phyloP scores from a whole-genome alignment of 2,113 vertebrate genomes.

The Labeo catla region DNA sequence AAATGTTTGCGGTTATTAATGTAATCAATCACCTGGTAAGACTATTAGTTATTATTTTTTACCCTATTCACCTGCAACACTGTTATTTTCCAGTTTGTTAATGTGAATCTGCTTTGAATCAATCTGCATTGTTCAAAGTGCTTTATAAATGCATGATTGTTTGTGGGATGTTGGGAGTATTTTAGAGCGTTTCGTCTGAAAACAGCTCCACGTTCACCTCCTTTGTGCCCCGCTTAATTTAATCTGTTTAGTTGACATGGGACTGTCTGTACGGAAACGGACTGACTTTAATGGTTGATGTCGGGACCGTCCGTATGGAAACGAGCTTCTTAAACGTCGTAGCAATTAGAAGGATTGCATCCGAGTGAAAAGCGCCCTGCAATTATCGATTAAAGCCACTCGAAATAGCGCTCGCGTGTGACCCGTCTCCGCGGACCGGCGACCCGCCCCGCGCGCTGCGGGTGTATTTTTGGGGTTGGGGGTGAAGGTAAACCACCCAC shows the following conservation, averaged over 20 bases:
- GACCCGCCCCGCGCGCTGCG: too few relatives aligned
- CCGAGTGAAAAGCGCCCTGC: neutral
- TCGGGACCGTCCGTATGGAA: too few relatives aligned
- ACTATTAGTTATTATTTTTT: too few relatives aligned
- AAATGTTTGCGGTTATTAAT: too few relatives aligned
- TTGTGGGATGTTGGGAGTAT: neutral
- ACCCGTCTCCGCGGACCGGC: constrained; percentile 39
- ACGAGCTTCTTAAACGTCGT: too few relatives aligned
- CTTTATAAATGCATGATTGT: neutral
- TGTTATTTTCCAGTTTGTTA: neutral
- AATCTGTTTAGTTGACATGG: neutral
- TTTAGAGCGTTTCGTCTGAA: neutral
- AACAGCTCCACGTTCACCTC: neutral
- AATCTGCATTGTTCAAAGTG: neutral
- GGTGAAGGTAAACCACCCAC: constrained; percentile 57
- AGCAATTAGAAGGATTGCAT: too few relatives aligned
- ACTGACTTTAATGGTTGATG: too few relatives aligned
- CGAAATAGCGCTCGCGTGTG: constrained; percentile 18
- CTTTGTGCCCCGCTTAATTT: too few relatives aligned
- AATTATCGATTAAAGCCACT: neutral
- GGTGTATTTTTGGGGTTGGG: constrained; percentile 1
- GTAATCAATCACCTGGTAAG: too few relatives aligned
- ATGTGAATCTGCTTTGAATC: neutral
- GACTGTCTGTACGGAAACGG: neutral
- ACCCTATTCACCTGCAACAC: too few relatives aligned